Evolutionary conservation across 1,140 invertebrate species (phyloP).

Genomic region (Aphelinus certus): DNA sequence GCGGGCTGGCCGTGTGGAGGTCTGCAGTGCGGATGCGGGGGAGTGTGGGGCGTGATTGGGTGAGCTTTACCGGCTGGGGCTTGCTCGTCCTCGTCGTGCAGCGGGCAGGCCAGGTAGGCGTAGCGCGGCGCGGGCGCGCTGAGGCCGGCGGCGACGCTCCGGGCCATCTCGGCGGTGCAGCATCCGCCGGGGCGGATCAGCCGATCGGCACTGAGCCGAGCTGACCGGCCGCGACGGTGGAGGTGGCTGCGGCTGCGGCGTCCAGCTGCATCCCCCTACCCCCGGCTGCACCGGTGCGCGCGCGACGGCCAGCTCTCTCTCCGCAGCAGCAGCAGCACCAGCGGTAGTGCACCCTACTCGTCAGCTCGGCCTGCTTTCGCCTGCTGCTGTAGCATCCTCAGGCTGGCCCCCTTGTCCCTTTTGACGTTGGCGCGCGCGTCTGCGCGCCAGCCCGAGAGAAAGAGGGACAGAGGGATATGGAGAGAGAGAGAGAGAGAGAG

Average conservation of each 20-base stretch:
- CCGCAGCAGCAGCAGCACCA: neutral
- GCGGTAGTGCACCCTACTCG: too few relatives aligned
- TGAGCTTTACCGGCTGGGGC: neutral
- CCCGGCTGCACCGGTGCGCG: conserved; percentile 30
- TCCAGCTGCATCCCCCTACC: conserved; percentile 14
- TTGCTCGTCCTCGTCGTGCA: conserved; percentile 56
- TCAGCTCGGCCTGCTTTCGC: too few relatives aligned
- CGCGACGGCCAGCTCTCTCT: conserved; percentile 40
- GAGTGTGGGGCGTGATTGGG: neutral
- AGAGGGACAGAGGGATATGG: too few relatives aligned
- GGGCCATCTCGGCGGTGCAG: conserved; percentile 54
- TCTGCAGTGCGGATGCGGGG: neutral
- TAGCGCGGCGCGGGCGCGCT: conserved; percentile 52
- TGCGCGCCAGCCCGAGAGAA: too few relatives aligned
- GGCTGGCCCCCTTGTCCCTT: too few relatives aligned
- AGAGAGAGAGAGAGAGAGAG: too few relatives aligned
- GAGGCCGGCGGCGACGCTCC: conserved; percentile 37
- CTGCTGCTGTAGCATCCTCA: too few relatives aligned
- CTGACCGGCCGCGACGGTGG: neutral
- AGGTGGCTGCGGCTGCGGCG: neutral
- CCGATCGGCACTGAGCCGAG: neutral
- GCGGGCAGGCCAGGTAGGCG: conserved; percentile 59
- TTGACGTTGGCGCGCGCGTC: too few relatives aligned
- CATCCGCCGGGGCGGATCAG: conserved; percentile 43
- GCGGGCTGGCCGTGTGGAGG: too few relatives aligned